A percentile compares a stretch with the other conserved stretches of the same genome.
Evolutionary conservation across 2,888 invertebrate species (phyloP).

Genomic region (Euzetes globulus): DNA sequence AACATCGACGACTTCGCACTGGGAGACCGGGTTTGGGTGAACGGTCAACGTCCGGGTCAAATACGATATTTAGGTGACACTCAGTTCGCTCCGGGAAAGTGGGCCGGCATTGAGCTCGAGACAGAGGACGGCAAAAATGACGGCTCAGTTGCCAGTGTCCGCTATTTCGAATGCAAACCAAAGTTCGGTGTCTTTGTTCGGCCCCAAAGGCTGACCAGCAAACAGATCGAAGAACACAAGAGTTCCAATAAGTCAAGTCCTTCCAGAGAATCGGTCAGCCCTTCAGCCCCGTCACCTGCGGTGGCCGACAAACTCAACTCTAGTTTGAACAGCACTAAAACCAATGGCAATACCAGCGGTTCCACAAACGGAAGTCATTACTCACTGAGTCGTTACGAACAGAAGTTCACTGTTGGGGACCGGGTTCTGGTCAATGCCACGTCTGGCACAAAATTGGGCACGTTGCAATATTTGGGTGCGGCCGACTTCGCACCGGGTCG

Average conservation of each 20-base stretch:
- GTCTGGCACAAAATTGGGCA: constrained; percentile 34
- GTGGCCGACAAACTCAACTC: not conserved
- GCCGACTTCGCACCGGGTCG: constrained; percentile 35
- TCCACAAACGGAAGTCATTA: not conserved
- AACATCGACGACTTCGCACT: constrained; percentile 28
- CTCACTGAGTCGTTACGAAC: not conserved
- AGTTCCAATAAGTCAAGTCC: not conserved
- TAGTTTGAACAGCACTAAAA: not conserved
- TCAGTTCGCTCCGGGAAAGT: constrained; percentile 34
- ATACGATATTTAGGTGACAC: constrained; percentile 35
- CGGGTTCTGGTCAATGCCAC: constrained; percentile 34
- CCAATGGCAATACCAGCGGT: not conserved
- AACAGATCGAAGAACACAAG: not conserved
- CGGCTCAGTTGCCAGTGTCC: constrained; percentile 35
- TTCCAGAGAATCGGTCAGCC: not conserved
- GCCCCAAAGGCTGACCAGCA: constrained; percentile 33
- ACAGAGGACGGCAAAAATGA: constrained; percentile 37
- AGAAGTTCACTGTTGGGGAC: constrained; percentile 30
- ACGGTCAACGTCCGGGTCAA: constrained; percentile 32
- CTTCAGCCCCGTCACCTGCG: not conserved
- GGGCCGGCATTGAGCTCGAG: constrained; percentile 36
- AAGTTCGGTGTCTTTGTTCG: constrained; percentile 36
- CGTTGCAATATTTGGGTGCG: constrained; percentile 30
- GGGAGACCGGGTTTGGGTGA: constrained; percentile 35
- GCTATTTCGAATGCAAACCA: constrained; percentile 34